Conservation (phyloP, 2,113 vertebrate genomes). For the Craseonycteris thonglongyai region DNA sequence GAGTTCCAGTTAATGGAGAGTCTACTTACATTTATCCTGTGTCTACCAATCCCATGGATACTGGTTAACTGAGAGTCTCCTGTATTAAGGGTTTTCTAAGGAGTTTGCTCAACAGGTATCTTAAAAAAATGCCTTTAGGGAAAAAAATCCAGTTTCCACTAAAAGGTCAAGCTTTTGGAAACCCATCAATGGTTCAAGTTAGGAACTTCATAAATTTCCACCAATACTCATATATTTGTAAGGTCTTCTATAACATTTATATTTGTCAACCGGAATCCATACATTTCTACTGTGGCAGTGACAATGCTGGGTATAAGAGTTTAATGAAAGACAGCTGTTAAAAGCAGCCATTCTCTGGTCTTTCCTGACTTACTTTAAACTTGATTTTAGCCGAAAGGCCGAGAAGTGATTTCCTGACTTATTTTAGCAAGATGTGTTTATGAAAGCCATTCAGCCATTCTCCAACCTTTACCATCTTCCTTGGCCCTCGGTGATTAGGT, state of each 20-base stretch:
- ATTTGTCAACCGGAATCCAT: background rate
- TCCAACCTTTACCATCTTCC: background rate
- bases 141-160: background rate
- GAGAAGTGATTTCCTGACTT: background rate
- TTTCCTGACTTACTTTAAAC: background rate
- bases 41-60: no score
- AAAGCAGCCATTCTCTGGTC: background rate
- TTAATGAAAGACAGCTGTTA: background rate
- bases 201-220: background rate
- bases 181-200: background rate
- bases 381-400: no score
- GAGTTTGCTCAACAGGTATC: background rate
- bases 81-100: background rate
- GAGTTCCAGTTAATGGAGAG: no score
- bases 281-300: background rate
- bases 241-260: background rate
- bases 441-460: background rate
- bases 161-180: background rate
- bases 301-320: background rate
- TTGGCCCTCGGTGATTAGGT: background rate
- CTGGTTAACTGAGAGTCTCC: no score
- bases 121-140: background rate
- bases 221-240: background rate
- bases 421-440: background rate
- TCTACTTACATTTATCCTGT: no score